phyloP scores from a whole-genome alignment of 2,113 vertebrate genomes.

The Amblyornis subalaris region DNA sequence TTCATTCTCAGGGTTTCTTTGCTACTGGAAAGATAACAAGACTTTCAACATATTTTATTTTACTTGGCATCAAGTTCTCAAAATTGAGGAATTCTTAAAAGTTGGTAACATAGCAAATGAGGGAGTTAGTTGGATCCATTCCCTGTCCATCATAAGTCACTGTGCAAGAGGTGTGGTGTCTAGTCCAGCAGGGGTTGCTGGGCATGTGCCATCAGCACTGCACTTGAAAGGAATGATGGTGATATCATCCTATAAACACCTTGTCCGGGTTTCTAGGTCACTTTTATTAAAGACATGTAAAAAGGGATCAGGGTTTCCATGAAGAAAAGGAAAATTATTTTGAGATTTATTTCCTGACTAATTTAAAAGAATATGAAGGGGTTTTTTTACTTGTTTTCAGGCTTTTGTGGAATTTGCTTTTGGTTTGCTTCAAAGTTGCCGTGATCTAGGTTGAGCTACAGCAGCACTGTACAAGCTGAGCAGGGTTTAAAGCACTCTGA shows the following conservation, averaged over 20 bases:
- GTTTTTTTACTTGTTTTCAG: neutral
- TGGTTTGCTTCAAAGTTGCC: neutral
- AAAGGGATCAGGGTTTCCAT: neutral
- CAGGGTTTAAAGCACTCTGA: neutral
- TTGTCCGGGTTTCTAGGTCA: neutral
- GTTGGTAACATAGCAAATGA: neutral
- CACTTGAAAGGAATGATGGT: neutral
- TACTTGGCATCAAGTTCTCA: neutral
- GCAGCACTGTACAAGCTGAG: neutral
- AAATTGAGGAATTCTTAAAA: neutral
- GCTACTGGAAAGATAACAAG: neutral
- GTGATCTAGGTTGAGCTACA: neutral
- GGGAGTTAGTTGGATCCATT: neutral
- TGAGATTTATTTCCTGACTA: neutral
- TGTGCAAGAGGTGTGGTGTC: neutral
- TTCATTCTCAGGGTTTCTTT: neutral
- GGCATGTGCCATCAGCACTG: neutral
- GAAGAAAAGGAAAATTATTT: neutral
- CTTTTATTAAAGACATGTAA: neutral
- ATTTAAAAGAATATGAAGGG: rapidly evolving
- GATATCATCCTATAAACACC: neutral
- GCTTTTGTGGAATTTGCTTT: neutral
- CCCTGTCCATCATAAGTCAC: neutral
- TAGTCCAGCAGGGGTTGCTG: neutral
- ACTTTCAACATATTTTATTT: neutral